These are phyloP conservation scores for Microcebus jonahi DNA, from an alignment of 2,113 vertebrate species.

Conservation along the genomic window DNA sequence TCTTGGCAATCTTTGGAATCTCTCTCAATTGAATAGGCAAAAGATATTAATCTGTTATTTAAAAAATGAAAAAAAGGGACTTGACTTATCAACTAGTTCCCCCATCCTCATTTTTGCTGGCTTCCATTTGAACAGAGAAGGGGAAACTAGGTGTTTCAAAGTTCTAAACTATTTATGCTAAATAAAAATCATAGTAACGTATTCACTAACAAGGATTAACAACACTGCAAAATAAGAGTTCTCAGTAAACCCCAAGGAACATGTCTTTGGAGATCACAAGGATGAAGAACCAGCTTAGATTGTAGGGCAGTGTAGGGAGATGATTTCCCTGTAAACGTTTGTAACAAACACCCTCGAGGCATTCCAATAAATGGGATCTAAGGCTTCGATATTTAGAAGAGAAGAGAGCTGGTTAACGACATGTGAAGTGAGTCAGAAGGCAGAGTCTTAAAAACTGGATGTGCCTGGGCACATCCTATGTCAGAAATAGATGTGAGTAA, in stretches of 20 bases:
- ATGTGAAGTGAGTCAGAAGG: constrained; percentile 62
- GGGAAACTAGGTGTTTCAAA: background rate
- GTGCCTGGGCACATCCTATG: constrained; percentile 44
- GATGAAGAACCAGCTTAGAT: background rate
- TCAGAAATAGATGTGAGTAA: constrained; percentile 44
- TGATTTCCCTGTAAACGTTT: background rate
- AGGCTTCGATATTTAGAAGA: background rate
- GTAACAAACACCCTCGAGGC: constrained; percentile 27
- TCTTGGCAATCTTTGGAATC: background rate
- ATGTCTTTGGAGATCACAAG: background rate
- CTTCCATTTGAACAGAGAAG: background rate
- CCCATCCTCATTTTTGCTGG: background rate
- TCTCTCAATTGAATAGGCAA: background rate
- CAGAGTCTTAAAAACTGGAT: constrained; percentile 57
- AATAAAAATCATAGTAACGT: background rate
- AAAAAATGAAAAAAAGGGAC: background rate
- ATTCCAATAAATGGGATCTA: constrained; percentile 45
- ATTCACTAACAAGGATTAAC: constrained; percentile 8
- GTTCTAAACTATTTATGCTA: background rate
- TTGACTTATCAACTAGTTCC: background rate
- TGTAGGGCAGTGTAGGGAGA: background rate
- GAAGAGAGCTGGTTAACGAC: constrained; percentile 33
- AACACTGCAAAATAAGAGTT: constrained; percentile 42
- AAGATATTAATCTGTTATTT: background rate
- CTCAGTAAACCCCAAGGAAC: background rate